Base-by-base conservation (phyloP, 2,888 invertebrate species). In the Tiliacea citrago region DNA sequence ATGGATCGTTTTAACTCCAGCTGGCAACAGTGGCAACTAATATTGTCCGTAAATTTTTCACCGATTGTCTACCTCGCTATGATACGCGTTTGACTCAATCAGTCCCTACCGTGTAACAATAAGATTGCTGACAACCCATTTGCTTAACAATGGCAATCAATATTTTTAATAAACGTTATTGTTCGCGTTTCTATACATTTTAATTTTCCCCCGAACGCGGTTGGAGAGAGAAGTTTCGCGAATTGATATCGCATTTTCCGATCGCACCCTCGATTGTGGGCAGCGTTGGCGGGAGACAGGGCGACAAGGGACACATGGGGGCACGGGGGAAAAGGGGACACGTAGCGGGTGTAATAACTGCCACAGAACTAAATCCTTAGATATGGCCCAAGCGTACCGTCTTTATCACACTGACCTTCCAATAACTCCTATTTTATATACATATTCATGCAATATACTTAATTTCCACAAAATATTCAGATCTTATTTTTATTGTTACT, bases 191-290 rank as follows among this genome's bases (percentile, higher is more conserved):
- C 80, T 81, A 82, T 81, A 86, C 88, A 88, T 88, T 91, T 93
- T 92, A 93, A 93, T 93, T 92, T 81, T 93, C 90, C 89, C 88
- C 85, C 85, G 83, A 79, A 87, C 73, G 69, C 72, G 73, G 68
- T 73, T 86, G 84, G 82, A 90, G 92, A 90, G 87, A 91, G 87
- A 91, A 92, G 85, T 91, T 93, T 89, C 89, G 85, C 86, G 91
- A 91, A 93, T 92, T 91, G 92, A 92, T 94, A 93, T 94, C 92
- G 91, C 89, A 87, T 91, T 93, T 93, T 88, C 89, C 91, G 90
- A 93, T 93, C 90, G 88, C 86, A 89, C 89, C 89, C 89, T 89
- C 88, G 87, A 90, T 89, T 88, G 88, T 82, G 84, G 79, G 79
- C 78, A 86, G 83, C 82, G 76, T 68, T 77, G 84, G 75, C 69